Base-by-base conservation (phyloP, 2,113 vertebrate species). In the Rhadina sibilatrix region DNA sequence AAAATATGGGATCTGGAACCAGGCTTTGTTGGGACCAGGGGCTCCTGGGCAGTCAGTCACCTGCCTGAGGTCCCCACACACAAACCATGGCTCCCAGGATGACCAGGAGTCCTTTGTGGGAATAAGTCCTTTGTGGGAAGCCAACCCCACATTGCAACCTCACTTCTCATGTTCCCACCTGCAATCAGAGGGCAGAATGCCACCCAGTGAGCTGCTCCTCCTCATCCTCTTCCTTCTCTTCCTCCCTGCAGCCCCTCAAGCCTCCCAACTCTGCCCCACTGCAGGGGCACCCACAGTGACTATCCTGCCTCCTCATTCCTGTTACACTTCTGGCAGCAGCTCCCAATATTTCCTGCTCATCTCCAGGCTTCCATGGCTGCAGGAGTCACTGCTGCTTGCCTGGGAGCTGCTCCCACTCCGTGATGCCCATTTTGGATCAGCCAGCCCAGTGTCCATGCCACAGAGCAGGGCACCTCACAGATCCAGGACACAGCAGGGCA, bases 91-190 rank as follows among this genome's bases (percentile, higher is more conserved):
- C 33, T 76, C 61, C 28, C 46, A 35, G 75, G 7, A 24, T 19
- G 31, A 31, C 14, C 60, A 23, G 0, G 4, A 42, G 10, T 6
- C 15, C 40, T 13, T 9, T 22, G 37, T 46, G 20, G 38, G 78
- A 86, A 70, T 28, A n/a, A 63, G 23, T 42, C 12, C 30, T 7
- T 9, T 33, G 30, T 53, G 5, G 38, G 84, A 80, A 77, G 37
- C 18, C 0, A 0, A 8, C 80, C 24, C 11, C 0, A 0, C 33
- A 63, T 84, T 74, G 50, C n/a, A 86, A 9, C 38, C 15, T 31
- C 1, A 0, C 14, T 88, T 4, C 20, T 11, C 37, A 23, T 3
- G 15, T 47, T 83, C 71, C 42, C 46, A 54, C 2, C 1, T 0
- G 60, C 33, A 81, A 15, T 2, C 6, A 9, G 64, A 78, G 25